Conservation (phyloP, 2,888 invertebrate genomes). For the Silvanus unidentatus region DNA sequence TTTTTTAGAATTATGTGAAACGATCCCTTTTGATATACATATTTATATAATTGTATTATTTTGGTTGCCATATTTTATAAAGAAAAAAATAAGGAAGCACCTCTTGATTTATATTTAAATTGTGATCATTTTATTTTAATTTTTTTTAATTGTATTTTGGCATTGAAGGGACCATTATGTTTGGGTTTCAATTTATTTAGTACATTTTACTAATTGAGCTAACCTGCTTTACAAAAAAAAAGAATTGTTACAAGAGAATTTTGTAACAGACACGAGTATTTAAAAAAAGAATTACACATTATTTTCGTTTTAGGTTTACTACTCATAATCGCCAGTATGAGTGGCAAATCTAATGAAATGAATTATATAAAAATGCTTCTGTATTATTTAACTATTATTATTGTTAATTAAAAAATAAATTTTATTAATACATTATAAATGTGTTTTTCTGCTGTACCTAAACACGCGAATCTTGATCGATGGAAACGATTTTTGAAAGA, state of each 20-base stretch:
- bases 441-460: too few species aligned
- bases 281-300: too few species aligned
- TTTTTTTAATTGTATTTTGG: conserved; percentile 32
- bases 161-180: conserved; percentile 42
- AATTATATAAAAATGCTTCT: too few species aligned
- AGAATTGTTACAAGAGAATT: too few species aligned
- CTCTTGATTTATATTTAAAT: conserved; percentile 19
- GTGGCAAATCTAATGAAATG: conserved; percentile 9
- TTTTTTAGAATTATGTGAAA: too few species aligned
- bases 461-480: too few species aligned
- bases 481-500: too few species aligned
- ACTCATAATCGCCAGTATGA: too few species aligned
- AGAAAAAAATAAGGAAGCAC: conserved; percentile 19
- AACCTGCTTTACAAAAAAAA: too few species aligned
- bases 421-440: conserved; percentile 39
- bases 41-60: conserved; percentile 9
- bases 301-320: too few species aligned
- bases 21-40: background rate
- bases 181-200: conserved; percentile 7
- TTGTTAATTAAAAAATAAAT: conserved; percentile 47
- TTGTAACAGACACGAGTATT: too few species aligned
- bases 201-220: too few species aligned
- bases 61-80: conserved; percentile 36
- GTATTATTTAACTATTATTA: conserved; percentile 43
- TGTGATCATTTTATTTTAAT: conserved; percentile 25